Evolutionary conservation across 1,140 invertebrate species (phyloP).

Genomic region (Hypsibius dujardini): DNA sequence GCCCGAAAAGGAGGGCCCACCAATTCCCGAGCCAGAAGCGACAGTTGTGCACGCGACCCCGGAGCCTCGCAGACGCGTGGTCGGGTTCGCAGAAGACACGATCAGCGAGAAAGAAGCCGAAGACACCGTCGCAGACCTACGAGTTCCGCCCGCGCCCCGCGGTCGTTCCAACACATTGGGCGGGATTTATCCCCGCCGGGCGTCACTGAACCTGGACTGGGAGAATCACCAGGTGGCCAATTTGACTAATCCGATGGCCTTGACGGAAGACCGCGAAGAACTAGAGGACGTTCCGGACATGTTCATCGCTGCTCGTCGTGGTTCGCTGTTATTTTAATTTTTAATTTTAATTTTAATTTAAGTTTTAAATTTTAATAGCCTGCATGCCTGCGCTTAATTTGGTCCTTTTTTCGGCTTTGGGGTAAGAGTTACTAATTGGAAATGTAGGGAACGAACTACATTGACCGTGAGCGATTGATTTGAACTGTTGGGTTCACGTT

Average conservation of each 20-base stretch:
- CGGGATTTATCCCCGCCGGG: neutral
- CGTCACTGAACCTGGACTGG: neutral
- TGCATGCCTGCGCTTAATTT: too few relatives aligned
- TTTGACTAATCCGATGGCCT: neutral
- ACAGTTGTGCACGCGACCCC: too few relatives aligned
- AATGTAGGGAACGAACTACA: too few relatives aligned
- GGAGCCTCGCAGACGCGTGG: too few relatives aligned
- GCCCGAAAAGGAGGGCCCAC: too few relatives aligned
- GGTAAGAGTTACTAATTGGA: too few relatives aligned
- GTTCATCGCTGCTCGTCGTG: neutral
- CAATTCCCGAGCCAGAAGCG: too few relatives aligned
- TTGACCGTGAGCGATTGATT: too few relatives aligned
- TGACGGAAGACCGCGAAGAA: neutral
- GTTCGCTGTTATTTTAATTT: constrained; percentile 3
- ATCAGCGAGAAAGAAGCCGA: neutral
- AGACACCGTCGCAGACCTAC: neutral
- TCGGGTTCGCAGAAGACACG: neutral
- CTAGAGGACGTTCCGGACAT: neutral
- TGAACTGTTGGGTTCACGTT: too few relatives aligned
- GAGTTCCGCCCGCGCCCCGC: neutral
- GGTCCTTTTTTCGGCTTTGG: too few relatives aligned
- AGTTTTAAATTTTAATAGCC: too few relatives aligned
- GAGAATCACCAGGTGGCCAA: neutral
- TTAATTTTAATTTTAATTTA: neutral
- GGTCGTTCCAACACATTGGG: neutral